Evolutionary conservation across 1,140 invertebrate genomes (phyloP).

Genomic region (Drosophila bocqueti): DNA sequence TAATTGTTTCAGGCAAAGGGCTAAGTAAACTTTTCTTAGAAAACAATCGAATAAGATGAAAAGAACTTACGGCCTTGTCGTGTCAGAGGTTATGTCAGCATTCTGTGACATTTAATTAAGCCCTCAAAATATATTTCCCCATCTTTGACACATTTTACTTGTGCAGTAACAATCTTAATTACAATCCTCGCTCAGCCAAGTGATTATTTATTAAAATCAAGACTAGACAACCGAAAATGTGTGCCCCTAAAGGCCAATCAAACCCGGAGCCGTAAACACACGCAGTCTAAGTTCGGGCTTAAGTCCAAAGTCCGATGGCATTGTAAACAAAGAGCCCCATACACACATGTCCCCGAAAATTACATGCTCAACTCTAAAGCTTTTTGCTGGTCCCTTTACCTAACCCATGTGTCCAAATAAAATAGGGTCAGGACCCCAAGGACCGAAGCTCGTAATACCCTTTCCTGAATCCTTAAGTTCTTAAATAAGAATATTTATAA

Average conservation of each 20-base stretch:
- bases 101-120: slow-evolving; percentile 7
- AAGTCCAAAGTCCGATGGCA: slow-evolving; percentile 53
- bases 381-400: slow-evolving; percentile 16
- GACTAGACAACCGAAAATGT: slow-evolving; percentile 31
- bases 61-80: background rate
- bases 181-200: slow-evolving; percentile 13
- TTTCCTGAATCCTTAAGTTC: background rate
- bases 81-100: background rate
- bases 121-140: background rate
- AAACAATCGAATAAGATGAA: background rate
- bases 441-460: background rate
- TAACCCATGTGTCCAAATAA: slow-evolving; percentile 7
- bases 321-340: slow-evolving; percentile 37
- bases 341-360: slow-evolving; percentile 35
- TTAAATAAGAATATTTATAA: too few species aligned
- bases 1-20: background rate
- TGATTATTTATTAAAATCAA: slow-evolving; percentile 38
- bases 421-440: background rate
- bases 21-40: background rate
- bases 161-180: slow-evolving; percentile 24
- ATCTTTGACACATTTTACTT: slow-evolving; percentile 6
- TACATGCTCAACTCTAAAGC: slow-evolving; percentile 39
- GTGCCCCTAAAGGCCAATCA: slow-evolving; percentile 44
- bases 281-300: slow-evolving; percentile 33
- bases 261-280: slow-evolving; percentile 17